These are phyloP conservation scores for Poecile atricapillus DNA, from an alignment of 2,113 vertebrate species.

Conservation along the genomic window DNA sequence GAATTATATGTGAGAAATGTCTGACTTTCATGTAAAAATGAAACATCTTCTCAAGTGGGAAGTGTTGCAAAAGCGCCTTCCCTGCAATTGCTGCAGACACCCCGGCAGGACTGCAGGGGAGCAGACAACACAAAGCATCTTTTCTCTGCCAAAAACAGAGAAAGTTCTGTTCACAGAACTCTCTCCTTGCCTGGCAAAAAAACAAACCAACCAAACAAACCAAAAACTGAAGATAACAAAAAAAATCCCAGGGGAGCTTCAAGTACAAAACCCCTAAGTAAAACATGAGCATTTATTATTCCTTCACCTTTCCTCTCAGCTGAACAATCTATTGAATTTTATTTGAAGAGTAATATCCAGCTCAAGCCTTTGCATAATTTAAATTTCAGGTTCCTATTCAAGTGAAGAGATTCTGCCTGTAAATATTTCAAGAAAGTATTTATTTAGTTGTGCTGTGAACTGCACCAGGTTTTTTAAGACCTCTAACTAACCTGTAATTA, in stretches of 20 bases:
- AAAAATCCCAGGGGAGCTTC: not conserved
- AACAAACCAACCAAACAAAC: not conserved
- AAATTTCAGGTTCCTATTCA: not conserved
- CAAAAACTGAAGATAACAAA: not conserved
- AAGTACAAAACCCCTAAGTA: not conserved
- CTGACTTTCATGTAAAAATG: not conserved
- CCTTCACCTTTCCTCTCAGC: not conserved
- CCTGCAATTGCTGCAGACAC: not conserved
- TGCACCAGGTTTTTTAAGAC: not conserved
- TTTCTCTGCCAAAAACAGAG: not conserved
- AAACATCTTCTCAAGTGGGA: not conserved
- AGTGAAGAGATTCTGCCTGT: not conserved
- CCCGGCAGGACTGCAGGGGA: not conserved
- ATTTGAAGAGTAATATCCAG: not conserved
- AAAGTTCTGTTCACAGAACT: not conserved
- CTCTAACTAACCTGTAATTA: not conserved
- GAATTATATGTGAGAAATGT: not conserved
- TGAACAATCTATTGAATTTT: not conserved
- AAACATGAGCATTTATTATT: not conserved
- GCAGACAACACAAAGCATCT: not conserved
- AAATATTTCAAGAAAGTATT: not conserved
- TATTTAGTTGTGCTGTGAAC: not conserved
- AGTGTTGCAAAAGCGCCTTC: not conserved
- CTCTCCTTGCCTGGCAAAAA: not conserved
- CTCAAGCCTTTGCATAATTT: not conserved